A percentile compares a stretch with the other conserved stretches of the same genome.
These are phyloP conservation scores for Periphyllus acericola DNA, from an alignment of 2,888 invertebrate genomes.

Conservation along the genomic window DNA sequence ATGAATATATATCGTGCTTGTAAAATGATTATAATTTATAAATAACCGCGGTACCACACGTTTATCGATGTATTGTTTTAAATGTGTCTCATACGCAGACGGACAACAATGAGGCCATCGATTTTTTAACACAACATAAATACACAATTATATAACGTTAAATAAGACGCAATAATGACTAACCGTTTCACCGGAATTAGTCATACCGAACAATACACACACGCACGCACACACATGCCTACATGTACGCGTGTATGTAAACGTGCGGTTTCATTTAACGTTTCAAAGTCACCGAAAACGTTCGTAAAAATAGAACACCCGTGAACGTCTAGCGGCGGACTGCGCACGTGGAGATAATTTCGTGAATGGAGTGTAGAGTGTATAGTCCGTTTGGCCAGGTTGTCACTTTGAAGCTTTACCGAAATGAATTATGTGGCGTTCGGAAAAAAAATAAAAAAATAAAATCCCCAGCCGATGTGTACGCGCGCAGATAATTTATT, in stretches of 20 bases:
- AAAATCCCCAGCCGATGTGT: background rate
- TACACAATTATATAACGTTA: too few relatives aligned
- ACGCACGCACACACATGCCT: too few relatives aligned
- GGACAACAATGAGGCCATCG: too few relatives aligned
- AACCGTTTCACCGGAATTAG: too few relatives aligned
- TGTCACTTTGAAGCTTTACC: constrained; percentile 20
- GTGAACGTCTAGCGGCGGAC: background rate
- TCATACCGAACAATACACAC: too few relatives aligned
- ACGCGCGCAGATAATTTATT: background rate
- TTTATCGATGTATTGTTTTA: too few relatives aligned
- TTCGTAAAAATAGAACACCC: background rate
- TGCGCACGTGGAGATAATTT: constrained; percentile 10
- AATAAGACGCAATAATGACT: too few relatives aligned
- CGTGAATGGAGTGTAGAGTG: background rate
- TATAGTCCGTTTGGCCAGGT: background rate
- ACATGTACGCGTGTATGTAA: background rate
- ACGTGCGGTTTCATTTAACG: background rate
- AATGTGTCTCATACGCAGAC: too few relatives aligned
- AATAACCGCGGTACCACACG: too few relatives aligned
- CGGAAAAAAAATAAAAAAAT: background rate
- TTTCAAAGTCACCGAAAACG: background rate
- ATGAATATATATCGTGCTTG: too few relatives aligned
- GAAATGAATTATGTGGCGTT: constrained; percentile 5
- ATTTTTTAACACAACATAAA: too few relatives aligned
- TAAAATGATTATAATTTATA: too few relatives aligned